phyloP scores from a whole-genome alignment of 2,113 vertebrate genomes.

The Cranoglanis bouderius region DNA sequence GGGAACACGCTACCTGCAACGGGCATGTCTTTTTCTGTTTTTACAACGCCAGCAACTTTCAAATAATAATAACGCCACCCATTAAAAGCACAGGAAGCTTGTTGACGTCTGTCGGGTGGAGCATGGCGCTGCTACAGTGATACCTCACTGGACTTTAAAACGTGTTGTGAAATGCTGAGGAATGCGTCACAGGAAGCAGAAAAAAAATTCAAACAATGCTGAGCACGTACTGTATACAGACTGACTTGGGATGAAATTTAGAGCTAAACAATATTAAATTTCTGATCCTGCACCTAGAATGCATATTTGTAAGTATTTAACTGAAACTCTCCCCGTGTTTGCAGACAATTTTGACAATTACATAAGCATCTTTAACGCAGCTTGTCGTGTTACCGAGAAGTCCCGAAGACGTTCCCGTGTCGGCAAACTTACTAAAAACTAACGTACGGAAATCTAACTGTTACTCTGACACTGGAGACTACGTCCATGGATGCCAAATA shows the following conservation, averaged over 20 bases:
- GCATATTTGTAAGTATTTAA: background rate
- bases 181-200: background rate
- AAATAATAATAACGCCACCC: constrained; percentile 11
- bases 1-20: background rate
- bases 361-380: too few species aligned
- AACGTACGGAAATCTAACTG: background rate
- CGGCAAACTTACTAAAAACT: background rate
- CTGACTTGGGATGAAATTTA: background rate
- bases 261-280: background rate
- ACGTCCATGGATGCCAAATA: background rate
- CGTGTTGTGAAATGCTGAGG: background rate
- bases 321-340: background rate
- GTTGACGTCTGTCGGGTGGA: background rate
- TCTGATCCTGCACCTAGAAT: background rate
- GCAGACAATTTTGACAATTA: background rate
- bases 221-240: background rate
- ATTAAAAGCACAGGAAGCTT: constrained; percentile 8
- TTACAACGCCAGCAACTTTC: background rate
- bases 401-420: background rate
- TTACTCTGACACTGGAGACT: background rate
- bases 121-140: background rate
- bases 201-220: background rate
- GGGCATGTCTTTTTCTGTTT: constrained; percentile 10
- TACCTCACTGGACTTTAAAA: background rate
- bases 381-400: background rate